Conservation (phyloP, 1,140 invertebrate genomes). For the Olivierus martensii region DNA sequence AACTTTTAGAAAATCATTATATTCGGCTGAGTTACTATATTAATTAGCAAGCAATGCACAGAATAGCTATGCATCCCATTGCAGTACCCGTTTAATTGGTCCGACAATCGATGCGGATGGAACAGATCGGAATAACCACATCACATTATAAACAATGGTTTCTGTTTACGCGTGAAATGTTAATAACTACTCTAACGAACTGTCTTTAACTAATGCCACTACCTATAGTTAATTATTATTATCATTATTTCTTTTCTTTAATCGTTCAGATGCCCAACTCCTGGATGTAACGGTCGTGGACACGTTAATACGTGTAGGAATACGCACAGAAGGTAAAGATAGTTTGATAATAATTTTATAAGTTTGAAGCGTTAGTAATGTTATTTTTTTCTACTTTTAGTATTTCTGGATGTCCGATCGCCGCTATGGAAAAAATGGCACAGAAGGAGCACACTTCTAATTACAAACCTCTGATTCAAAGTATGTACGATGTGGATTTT, state of each 20-base stretch:
- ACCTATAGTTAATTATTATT: no score
- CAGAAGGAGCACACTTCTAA: slow-evolving; percentile 11
- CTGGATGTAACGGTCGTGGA: slow-evolving; percentile 89
- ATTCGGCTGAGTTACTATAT: slow-evolving; percentile 6
- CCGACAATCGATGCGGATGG: background rate
- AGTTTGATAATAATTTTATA: background rate
- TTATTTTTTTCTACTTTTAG: slow-evolving; percentile 34
- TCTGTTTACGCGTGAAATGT: background rate
- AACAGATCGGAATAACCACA: background rate
- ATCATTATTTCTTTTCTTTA: no score
- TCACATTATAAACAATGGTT: slow-evolving; percentile 5
- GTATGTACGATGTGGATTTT: no score
- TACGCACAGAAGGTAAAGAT: slow-evolving; percentile 58
- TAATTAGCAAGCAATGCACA: background rate
- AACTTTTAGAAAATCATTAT: slow-evolving; percentile 5
- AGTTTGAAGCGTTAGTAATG: no score
- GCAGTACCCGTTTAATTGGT: background rate
- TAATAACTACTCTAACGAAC: slow-evolving; percentile 3
- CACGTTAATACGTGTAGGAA: slow-evolving; percentile 93
- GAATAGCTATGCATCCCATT: background rate
- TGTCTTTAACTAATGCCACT: slow-evolving; percentile 1
- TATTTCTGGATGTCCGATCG: slow-evolving; percentile 90
- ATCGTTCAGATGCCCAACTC: slow-evolving; percentile 60
- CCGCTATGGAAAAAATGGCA: slow-evolving; percentile 68
- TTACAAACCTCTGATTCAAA: no score